These are phyloP conservation scores for Alexandromys fortis DNA, from an alignment of 2,113 vertebrate genomes.

Conservation along the genomic window DNA sequence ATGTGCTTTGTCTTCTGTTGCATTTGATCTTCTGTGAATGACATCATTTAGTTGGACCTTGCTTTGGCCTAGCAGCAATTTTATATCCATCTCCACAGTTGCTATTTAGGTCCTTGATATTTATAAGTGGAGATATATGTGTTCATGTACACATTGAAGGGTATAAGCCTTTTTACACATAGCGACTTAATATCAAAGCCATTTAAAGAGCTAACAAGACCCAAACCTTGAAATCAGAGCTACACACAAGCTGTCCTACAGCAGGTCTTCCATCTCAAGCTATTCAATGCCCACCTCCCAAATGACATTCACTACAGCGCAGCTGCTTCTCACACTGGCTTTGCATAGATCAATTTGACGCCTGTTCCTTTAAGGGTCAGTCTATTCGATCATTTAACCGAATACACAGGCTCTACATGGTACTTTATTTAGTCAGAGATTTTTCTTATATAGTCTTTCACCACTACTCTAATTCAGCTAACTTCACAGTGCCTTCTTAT, in stretches of 20 bases:
- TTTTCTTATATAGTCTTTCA: not conserved
- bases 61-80: not conserved
- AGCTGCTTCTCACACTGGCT: not conserved
- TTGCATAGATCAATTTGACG: not conserved
- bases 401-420: not conserved
- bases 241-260: rapidly evolving
- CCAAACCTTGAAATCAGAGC: not conserved
- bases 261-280: not conserved
- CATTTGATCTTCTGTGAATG: slow-evolving; percentile 44
- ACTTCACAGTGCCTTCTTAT: not conserved
- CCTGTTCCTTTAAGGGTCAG: not conserved
- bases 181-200: not conserved
- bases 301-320: not conserved
- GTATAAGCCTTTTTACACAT: not conserved
- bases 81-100: not conserved
- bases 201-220: not conserved
- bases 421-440: not conserved
- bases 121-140: not conserved
- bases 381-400: not conserved
- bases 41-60: not conserved
- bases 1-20: not conserved
- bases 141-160: not conserved
- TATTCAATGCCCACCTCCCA: not conserved
- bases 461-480: not conserved
- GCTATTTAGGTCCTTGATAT: not conserved